These are phyloP conservation scores for Cerceris ruficornis DNA, from an alignment of 2,888 invertebrate genomes.

Conservation along the genomic window DNA sequence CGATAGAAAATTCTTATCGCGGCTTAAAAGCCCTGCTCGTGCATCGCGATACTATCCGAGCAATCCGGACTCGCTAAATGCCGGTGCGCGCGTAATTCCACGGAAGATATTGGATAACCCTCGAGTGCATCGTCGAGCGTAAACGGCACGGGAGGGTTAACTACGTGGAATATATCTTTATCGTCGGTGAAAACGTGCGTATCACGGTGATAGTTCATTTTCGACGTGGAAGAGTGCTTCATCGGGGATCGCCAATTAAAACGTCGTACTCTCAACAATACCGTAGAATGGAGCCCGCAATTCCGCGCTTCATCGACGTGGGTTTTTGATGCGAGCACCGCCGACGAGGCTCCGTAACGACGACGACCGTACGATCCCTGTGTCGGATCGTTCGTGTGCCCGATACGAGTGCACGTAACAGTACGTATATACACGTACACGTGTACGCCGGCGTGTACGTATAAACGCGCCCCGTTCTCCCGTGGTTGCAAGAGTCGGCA, in stretches of 20 bases:
- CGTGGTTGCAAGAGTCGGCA: slow-evolving; percentile 64
- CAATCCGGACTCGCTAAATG: slow-evolving; percentile 58
- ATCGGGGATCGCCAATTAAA: slow-evolving; percentile 66
- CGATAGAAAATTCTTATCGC: slow-evolving; percentile 56
- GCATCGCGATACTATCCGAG: slow-evolving; percentile 42
- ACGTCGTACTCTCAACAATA: slow-evolving; percentile 56
- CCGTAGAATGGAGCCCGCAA: slow-evolving; percentile 50
- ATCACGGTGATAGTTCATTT: slow-evolving; percentile 57
- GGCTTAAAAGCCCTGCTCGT: slow-evolving; percentile 59
- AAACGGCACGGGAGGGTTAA: slow-evolving; percentile 46
- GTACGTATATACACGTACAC: neutral
- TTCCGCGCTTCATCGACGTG: slow-evolving; percentile 62
- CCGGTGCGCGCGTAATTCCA: slow-evolving; percentile 61
- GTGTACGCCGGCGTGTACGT: slow-evolving; percentile 13
- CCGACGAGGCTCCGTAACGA: slow-evolving; percentile 21
- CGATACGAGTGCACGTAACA: neutral
- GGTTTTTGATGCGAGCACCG: slow-evolving; percentile 49
- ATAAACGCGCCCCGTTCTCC: neutral
- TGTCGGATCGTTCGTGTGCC: neutral
- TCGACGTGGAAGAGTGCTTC: slow-evolving; percentile 56
- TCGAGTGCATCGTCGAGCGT: slow-evolving; percentile 55
- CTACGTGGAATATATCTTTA: slow-evolving; percentile 55
- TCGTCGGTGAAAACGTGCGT: slow-evolving; percentile 57
- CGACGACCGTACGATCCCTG: neutral
- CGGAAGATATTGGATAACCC: slow-evolving; percentile 61